Conservation (phyloP, 1,140 invertebrate genomes). For the Sitophilus oryzae region DNA sequence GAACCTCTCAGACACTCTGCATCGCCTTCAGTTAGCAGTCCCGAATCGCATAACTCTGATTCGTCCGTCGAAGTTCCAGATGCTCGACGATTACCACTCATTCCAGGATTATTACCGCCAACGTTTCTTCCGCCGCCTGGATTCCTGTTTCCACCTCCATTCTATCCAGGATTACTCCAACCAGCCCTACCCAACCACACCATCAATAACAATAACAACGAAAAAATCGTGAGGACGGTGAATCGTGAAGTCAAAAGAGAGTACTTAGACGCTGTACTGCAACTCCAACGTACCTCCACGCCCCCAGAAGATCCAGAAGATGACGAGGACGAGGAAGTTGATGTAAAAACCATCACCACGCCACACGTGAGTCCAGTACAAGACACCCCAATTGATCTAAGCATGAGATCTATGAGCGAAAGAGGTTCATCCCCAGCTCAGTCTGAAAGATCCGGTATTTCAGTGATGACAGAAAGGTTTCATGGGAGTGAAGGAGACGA, state of each 20-base stretch:
- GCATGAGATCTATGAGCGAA: constrained; percentile 57
- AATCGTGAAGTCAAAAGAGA: constrained; percentile 61
- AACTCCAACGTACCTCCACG: constrained; percentile 54
- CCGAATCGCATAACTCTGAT: constrained; percentile 70
- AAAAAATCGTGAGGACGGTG: constrained; percentile 45
- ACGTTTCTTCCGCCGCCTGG: constrained; percentile 60
- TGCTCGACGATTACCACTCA: constrained; percentile 53
- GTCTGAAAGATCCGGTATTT: constrained; percentile 47
- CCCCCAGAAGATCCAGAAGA: constrained; percentile 36
- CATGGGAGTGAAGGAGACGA: constrained; percentile 52
- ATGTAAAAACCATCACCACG: constrained; percentile 39
- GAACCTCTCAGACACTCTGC: constrained; percentile 54
- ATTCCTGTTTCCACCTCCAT: constrained; percentile 56
- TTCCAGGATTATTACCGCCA: constrained; percentile 54
- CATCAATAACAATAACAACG: constrained; percentile 49
- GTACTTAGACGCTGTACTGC: constrained; percentile 65
- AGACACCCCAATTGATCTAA: constrained; percentile 73
- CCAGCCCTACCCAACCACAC: constrained; percentile 36
- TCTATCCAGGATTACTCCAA: constrained; percentile 57
- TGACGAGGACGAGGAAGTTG: constrained; percentile 8
- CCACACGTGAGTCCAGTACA: constrained; percentile 44
- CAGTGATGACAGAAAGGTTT: constrained; percentile 46
- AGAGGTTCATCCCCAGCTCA: constrained; percentile 47
- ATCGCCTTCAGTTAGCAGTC: constrained; percentile 65
- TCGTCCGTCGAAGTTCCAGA: constrained; percentile 60